Percentiles rank a stretch among this genome's conserved stretches.
Conservation (phyloP, 2,797 vertebrate species). For the Odontamblyopus lacepedii region DNA sequence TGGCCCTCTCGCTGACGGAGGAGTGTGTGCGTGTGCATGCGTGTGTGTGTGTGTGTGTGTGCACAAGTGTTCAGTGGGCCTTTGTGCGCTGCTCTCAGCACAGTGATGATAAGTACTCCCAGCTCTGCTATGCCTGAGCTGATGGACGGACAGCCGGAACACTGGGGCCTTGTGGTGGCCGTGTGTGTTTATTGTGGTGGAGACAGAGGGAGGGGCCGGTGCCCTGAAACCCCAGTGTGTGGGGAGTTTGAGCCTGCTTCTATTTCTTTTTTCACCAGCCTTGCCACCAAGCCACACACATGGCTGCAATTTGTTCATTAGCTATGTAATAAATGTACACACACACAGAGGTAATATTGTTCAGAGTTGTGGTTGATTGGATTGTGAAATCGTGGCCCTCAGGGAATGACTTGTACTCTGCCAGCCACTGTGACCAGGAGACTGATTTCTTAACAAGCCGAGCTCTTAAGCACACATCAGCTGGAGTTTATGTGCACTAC, state of each 20-base stretch:
- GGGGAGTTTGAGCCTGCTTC: constrained; percentile 16
- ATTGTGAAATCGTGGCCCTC: constrained; percentile 73
- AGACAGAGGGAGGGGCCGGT: constrained; percentile 28
- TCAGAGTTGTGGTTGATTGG: constrained; percentile 73
- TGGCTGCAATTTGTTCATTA: constrained; percentile 85
- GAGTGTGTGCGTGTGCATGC: constrained; percentile 26
- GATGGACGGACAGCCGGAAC: constrained; percentile 78
- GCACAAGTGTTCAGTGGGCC: constrained; percentile 51
- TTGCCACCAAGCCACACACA: constrained; percentile 72
- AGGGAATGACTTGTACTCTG: constrained; percentile 69
- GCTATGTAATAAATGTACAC: constrained; percentile 80
- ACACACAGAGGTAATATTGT: constrained; percentile 80
- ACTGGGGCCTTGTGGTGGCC: constrained; percentile 78
- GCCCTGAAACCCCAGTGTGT: constrained; percentile 39
- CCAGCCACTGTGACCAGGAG: constrained; percentile 70
- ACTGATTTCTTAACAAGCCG: constrained; percentile 58
- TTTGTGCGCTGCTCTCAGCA: constrained; percentile 73
- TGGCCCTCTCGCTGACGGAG: constrained; percentile 37
- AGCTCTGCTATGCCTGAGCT: constrained; percentile 71
- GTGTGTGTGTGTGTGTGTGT: constrained; percentile 26
- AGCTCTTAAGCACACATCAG: constrained; percentile 26
- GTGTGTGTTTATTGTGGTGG: constrained; percentile 48
- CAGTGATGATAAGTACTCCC: constrained; percentile 81
- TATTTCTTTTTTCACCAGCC: constrained; percentile 44
- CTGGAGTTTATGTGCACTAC: constrained; percentile 38